Conservation (phyloP, 2,113 vertebrate species). For the Chionis minor region DNA sequence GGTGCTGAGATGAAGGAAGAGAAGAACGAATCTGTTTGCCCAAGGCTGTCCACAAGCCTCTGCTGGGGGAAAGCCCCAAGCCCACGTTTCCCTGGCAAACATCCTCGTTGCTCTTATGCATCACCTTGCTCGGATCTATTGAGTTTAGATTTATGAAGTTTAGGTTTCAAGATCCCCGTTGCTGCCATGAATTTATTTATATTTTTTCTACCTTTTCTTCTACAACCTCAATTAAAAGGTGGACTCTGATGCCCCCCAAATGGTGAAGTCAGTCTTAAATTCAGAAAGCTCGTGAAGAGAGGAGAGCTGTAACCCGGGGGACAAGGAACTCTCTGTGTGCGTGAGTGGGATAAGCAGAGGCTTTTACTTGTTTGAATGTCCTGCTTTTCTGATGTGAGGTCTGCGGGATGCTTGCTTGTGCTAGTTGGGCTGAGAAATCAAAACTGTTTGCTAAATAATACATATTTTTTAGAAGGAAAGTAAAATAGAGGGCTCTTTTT, state of each 20-base stretch:
- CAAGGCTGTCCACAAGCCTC: background rate
- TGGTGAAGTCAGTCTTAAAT: background rate
- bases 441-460: background rate
- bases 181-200: background rate
- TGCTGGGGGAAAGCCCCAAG: background rate
- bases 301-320: rapidly evolving
- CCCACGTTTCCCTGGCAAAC: background rate
- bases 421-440: background rate
- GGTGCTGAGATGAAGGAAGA: background rate
- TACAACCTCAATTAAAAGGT: background rate
- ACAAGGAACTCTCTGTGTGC: background rate
- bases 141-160: background rate
- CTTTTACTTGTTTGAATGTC: background rate
- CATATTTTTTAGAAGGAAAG: background rate
- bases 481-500: background rate
- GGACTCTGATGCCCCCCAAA: background rate
- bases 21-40: rapidly evolving
- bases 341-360: background rate
- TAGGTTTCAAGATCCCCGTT: background rate
- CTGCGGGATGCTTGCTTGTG: background rate
- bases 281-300: background rate
- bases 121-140: background rate
- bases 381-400: background rate
- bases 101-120: background rate
- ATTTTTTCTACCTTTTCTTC: background rate